Percentiles rank a stretch among this genome's conserved stretches.
Conservation (phyloP, 1,140 invertebrate genomes). For the Chironomus tepperi region DNA sequence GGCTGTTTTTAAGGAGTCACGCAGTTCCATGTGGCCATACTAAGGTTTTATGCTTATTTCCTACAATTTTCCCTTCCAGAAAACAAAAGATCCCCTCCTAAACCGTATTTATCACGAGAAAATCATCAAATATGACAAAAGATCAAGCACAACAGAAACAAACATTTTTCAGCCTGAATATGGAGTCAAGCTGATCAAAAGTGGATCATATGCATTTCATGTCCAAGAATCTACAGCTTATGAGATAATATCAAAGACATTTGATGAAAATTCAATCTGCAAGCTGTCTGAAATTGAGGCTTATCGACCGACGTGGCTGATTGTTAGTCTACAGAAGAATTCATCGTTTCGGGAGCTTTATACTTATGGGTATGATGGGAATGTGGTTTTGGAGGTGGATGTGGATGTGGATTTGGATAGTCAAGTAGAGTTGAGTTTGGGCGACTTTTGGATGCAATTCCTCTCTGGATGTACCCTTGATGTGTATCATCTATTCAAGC, state of each 20-base stretch:
- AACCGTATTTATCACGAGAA: constrained; percentile 44
- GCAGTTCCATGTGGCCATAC: too few species aligned
- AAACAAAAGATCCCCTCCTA: too few species aligned
- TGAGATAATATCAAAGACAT: constrained; percentile 49
- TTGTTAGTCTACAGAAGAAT: constrained; percentile 45
- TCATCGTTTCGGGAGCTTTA: constrained; percentile 54
- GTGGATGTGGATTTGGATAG: too few species aligned
- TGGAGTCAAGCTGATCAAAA: constrained; percentile 40
- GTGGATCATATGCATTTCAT: constrained; percentile 52
- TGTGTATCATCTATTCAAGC: too few species aligned
- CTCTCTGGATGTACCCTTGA: too few species aligned
- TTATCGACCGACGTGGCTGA: constrained; percentile 45
- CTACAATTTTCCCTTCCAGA: too few species aligned
- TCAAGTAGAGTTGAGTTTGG: too few species aligned
- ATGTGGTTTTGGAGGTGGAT: too few species aligned
- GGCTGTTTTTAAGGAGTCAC: too few species aligned
- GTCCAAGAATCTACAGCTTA: constrained; percentile 52
- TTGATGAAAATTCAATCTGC: constrained; percentile 50
- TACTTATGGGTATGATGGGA: constrained; percentile 48
- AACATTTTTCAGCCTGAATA: constrained; percentile 33
- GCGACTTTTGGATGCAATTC: too few species aligned
- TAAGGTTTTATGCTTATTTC: too few species aligned
- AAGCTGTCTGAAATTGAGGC: constrained; percentile 50
- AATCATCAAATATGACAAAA: constrained; percentile 32
- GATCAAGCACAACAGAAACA: background rate